Evolutionary conservation across 2,888 invertebrate species (phyloP).

Genomic region (Beris morrisii): DNA sequence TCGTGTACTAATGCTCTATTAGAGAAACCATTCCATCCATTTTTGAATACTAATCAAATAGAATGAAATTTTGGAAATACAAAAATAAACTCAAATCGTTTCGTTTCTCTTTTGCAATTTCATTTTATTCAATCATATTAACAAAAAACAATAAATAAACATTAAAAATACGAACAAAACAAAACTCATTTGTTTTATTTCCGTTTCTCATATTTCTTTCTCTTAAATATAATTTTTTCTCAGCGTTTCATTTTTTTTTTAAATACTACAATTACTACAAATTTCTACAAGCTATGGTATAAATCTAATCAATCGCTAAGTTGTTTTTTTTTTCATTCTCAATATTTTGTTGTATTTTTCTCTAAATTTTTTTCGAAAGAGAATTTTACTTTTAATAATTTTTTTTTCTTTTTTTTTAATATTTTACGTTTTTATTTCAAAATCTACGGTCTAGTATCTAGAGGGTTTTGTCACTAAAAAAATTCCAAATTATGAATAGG

Average conservation of each 20-base stretch:
- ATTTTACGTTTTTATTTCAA: constrained; percentile 4
- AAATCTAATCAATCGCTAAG: constrained; percentile 38
- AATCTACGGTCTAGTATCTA: not conserved
- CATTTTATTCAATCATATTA: too few species aligned
- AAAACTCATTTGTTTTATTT: constrained; percentile 19
- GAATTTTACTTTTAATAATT: constrained; percentile 24
- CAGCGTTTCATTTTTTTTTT: constrained; percentile 20
- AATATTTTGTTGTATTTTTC: not conserved
- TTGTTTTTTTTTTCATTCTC: constrained; percentile 22
- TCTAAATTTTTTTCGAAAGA: constrained; percentile 27
- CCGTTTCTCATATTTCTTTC: constrained; percentile 30
- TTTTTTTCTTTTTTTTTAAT: constrained; percentile 24
- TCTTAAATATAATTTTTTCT: constrained; percentile 32
- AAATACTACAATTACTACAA: constrained; percentile 33
- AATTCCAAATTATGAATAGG: not conserved
- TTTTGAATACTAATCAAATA: too few species aligned
- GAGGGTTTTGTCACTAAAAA: not conserved
- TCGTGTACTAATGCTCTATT: too few species aligned
- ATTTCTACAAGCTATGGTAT: constrained; percentile 36
- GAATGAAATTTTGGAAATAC: too few species aligned
- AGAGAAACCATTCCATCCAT: too few species aligned
- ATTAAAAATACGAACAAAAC: constrained; percentile 6
- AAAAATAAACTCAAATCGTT: too few species aligned
- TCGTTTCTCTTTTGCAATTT: too few species aligned
- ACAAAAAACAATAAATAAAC: not conserved